Conservation (phyloP, 2,888 invertebrate genomes). For the Conistra vaccinii region DNA sequence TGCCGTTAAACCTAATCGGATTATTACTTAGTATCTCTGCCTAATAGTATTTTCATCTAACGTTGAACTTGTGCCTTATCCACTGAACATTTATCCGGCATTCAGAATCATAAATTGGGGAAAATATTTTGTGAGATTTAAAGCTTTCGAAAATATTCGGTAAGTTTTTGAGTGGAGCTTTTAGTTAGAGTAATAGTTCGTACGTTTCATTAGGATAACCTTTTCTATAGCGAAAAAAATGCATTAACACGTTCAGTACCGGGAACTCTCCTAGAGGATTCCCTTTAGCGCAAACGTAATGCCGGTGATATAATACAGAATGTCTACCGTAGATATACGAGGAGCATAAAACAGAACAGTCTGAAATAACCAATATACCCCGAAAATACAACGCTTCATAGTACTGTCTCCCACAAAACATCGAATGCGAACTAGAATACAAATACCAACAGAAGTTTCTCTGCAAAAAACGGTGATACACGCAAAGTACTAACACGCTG, state of each 20-base stretch:
- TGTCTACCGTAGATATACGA: no score
- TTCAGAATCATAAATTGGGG: slow-evolving; percentile 21
- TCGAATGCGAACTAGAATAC: slow-evolving; percentile 6
- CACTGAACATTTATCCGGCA: slow-evolving; percentile 42
- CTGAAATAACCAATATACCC: neutral
- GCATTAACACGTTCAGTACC: no score
- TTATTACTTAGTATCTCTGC: neutral
- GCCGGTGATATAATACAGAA: no score
- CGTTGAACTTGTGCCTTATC: slow-evolving; percentile 39
- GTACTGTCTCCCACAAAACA: slow-evolving; percentile 2
- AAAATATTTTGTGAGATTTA: neutral
- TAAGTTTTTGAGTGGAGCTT: neutral
- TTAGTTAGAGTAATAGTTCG: neutral
- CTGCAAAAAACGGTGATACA: slow-evolving; percentile 16
- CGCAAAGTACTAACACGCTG: slow-evolving; percentile 31
- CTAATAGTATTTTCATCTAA: slow-evolving; percentile 17
- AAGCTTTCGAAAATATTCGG: slow-evolving; percentile 9
- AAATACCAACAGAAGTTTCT: slow-evolving; percentile 1
- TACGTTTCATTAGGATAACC: neutral
- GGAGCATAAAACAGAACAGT: neutral
- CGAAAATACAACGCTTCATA: neutral
- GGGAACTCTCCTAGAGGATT: no score
- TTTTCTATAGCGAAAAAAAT: no score
- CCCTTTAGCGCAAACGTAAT: no score
- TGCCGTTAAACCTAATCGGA: neutral